Conservation (phyloP, 2,797 vertebrate species). For the Spinus olivaceus region DNA sequence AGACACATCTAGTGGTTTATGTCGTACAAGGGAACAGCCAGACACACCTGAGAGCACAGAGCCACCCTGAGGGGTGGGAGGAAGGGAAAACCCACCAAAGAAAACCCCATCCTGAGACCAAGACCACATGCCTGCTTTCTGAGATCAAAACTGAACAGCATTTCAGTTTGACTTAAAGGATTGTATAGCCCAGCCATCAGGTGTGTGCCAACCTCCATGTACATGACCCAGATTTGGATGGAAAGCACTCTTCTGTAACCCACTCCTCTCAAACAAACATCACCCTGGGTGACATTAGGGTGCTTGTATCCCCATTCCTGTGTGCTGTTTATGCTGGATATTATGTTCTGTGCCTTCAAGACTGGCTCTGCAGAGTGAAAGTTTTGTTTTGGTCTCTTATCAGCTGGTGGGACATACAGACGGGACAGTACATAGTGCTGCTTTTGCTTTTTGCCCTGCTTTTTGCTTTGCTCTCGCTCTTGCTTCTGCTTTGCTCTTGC, state of each 20-base stretch:
- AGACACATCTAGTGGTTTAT: background rate
- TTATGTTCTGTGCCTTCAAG: too few species aligned
- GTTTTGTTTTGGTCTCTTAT: too few species aligned
- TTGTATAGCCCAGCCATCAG: rapidly evolving
- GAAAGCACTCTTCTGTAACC: background rate
- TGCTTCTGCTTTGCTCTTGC: too few species aligned
- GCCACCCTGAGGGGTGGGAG: background rate
- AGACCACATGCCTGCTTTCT: background rate
- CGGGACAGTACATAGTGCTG: too few species aligned
- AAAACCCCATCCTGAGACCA: background rate
- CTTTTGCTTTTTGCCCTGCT: too few species aligned
- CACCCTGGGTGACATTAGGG: too few species aligned
- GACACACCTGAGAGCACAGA: background rate
- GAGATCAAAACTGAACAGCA: background rate
- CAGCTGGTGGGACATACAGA: too few species aligned
- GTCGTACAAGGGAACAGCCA: background rate
- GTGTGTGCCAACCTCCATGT: background rate
- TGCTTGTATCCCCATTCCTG: too few species aligned
- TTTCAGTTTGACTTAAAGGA: background rate
- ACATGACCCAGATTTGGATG: background rate
- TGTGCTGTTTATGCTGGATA: too few species aligned
- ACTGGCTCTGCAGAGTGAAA: too few species aligned
- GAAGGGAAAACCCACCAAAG: background rate
- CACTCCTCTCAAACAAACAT: background rate
- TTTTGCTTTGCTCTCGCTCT: too few species aligned